A percentile compares a stretch with the other conserved stretches of the same genome.
These are phyloP conservation scores for Drosophila histrio DNA, from an alignment of 2,888 invertebrate genomes.

Conservation along the genomic window DNA sequence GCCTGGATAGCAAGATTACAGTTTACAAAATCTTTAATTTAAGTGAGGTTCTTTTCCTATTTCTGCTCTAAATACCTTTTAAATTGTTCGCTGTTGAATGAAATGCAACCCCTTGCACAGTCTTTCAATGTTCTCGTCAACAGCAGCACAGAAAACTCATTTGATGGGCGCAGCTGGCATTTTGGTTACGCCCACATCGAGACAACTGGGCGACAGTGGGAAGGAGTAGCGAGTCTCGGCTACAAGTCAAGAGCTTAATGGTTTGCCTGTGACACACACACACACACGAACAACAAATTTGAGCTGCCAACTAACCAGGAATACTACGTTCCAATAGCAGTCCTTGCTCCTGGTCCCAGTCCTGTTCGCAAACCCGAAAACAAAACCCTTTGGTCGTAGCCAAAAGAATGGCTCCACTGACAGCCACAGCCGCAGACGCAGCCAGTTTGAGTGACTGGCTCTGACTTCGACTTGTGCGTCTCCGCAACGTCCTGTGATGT, in stretches of 20 bases:
- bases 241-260: slow-evolving; percentile 69
- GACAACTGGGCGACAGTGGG: neutral
- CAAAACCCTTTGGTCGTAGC: slow-evolving; percentile 3
- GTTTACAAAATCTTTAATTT: neutral
- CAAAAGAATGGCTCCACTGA: slow-evolving; percentile 16
- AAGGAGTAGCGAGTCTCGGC: slow-evolving; percentile 11
- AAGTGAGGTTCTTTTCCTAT: neutral
- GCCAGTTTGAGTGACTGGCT: slow-evolving; percentile 69
- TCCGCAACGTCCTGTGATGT: slow-evolving; percentile 46
- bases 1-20: neutral
- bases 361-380: neutral
- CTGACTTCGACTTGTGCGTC: slow-evolving; percentile 73
- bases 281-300: slow-evolving; percentile 24
- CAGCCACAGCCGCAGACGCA: slow-evolving; percentile 24
- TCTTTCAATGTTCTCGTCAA: slow-evolving; percentile 9
- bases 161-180: slow-evolving; percentile 41
- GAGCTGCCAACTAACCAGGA: slow-evolving; percentile 44
- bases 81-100: slow-evolving; percentile 6
- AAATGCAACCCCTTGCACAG: slow-evolving; percentile 7
- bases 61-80: slow-evolving; percentile 6
- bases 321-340: neutral
- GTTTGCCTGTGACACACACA: slow-evolving; percentile 53
- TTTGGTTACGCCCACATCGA: slow-evolving; percentile 20
- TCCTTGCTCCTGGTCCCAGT: neutral
- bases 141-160: slow-evolving; percentile 18